Evolutionary conservation across 2,888 invertebrate genomes (phyloP).

Genomic region (Chymomyza procnemis): DNA sequence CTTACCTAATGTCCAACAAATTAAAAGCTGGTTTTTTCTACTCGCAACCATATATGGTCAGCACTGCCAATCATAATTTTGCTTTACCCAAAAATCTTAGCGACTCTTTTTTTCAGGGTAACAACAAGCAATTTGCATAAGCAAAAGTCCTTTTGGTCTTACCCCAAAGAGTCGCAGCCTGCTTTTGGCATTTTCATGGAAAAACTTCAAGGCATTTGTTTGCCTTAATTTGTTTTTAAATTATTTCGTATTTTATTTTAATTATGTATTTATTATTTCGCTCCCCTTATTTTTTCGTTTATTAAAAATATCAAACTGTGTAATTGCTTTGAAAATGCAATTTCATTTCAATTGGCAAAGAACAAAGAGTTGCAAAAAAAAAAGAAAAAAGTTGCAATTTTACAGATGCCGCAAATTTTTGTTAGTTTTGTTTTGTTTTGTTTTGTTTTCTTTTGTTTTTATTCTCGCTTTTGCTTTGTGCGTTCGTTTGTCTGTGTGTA

Average conservation of each 20-base stretch:
- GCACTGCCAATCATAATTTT: too few relatives aligned
- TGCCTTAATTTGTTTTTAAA: conserved; percentile 9
- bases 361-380: background rate
- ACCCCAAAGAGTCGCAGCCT: too few relatives aligned
- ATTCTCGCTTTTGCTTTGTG: background rate
- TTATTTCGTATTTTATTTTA: conserved; percentile 11
- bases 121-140: too few relatives aligned
- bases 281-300: too few relatives aligned
- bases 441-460: background rate
- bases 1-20: too few relatives aligned
- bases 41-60: too few relatives aligned
- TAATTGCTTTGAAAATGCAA: conserved; percentile 17
- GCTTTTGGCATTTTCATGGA: too few relatives aligned
- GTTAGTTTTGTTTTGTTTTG: background rate
- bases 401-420: background rate
- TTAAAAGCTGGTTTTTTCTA: too few relatives aligned
- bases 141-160: too few relatives aligned
- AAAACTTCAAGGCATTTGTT: conserved; percentile 22
- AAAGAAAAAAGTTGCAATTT: background rate
- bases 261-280: background rate
- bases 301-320: conserved; percentile 3
- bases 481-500: background rate
- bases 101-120: too few relatives aligned
- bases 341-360: background rate
- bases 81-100: too few relatives aligned